Evolutionary conservation across 2,113 vertebrate genomes (phyloP), one percentile per base, ranked within the genome.

Genomic region (Silurus meridionalis): DNA sequence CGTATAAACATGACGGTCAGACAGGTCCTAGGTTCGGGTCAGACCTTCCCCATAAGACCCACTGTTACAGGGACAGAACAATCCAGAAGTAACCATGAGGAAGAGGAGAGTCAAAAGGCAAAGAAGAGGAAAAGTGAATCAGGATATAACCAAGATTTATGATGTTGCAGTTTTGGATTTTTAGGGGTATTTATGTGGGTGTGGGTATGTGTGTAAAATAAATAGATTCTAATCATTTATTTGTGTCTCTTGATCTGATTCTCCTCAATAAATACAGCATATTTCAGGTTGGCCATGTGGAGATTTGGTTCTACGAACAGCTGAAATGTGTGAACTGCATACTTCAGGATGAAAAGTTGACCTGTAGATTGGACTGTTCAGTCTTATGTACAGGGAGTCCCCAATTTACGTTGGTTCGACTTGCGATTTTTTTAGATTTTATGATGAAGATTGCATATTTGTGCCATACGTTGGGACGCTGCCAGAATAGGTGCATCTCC

Each of bases 1-100:
- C 96, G 98, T 67, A 94, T 99, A 25, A 99, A 98, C 58, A 93
- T 99, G 95, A 99, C 98, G 0, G 88, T 99, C 82, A 94, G 98
- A 53, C 98, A 98, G 90, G 98, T 99, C 48, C 90, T 99, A 83
- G 95, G 93, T 53, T 88, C 93, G 0, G 96, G 95, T 3, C 96
- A 96, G 91, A 93, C 88, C 25, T 97, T 98, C 87, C 95, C 96
- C 77, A 82, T 90, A 57, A 92, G 92, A 28, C 55, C 9, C 77
- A 14, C 78, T 80, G 91, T 0, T 5, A 5, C n/a, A 69, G 52
- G 19, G 3, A 77, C 87, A 55, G 19, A 64, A 15, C 19, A 46
- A 4, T 53, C 52, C 19, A 66, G 25, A 8, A 72, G 53, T 48
- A 84, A 53, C 4, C 92, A 92, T 53, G 89, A 90, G 7, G 90